phyloP scores from a whole-genome alignment of 1,140 invertebrate genomes.

The Lepidostoma basale region DNA sequence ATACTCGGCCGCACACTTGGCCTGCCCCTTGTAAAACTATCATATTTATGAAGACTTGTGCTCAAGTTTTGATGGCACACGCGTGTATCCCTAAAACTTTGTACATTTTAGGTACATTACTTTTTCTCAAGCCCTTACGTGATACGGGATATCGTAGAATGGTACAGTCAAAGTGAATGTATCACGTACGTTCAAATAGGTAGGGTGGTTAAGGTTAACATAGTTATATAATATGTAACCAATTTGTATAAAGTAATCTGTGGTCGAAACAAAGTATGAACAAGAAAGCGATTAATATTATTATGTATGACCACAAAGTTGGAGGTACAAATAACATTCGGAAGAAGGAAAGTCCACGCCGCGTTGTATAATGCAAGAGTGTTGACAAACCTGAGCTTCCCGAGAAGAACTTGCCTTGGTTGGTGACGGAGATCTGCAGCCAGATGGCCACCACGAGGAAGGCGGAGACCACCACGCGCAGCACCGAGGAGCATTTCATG shows the following conservation, averaged over 20 bases:
- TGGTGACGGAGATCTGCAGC: constrained; percentile 38
- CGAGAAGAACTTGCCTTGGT: constrained; percentile 24
- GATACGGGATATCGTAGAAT: too few relatives aligned
- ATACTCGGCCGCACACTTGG: too few relatives aligned
- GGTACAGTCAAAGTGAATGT: too few relatives aligned
- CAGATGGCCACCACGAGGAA: constrained; percentile 35
- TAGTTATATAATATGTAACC: too few relatives aligned
- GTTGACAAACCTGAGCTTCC: neutral
- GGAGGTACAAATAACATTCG: neutral
- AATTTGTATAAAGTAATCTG: neutral
- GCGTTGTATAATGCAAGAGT: neutral
- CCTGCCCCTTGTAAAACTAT: too few relatives aligned
- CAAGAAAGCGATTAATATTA: neutral
- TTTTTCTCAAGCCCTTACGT: too few relatives aligned
- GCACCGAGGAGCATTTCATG: constrained; percentile 36
- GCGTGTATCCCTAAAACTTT: too few relatives aligned
- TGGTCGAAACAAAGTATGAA: neutral
- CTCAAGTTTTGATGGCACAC: too few relatives aligned
- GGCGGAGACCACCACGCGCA: constrained; percentile 39
- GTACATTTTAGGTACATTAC: too few relatives aligned
- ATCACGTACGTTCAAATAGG: too few relatives aligned
- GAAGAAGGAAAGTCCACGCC: neutral
- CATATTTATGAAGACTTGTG: too few relatives aligned
- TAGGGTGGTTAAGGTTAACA: too few relatives aligned
- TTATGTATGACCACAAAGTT: neutral